These are phyloP conservation scores for Drosophila ustulata DNA, from an alignment of 2,888 invertebrate genomes.

Conservation along the genomic window DNA sequence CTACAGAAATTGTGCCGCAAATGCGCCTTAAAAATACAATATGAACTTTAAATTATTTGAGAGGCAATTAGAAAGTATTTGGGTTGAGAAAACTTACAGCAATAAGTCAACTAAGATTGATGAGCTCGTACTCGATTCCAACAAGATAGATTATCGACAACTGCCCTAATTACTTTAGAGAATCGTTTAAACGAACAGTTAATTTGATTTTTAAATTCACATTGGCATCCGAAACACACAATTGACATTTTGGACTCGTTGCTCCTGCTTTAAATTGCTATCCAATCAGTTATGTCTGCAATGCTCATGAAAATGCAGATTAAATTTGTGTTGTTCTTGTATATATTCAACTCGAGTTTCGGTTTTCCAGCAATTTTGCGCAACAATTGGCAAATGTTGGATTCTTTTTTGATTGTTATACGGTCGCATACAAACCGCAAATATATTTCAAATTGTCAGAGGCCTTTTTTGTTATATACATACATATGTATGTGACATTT, in stretches of 20 bases:
- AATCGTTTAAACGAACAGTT: not conserved
- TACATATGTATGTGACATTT: constrained; percentile 23
- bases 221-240: not conserved
- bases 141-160: not conserved
- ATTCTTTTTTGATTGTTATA: constrained; percentile 9
- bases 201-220: not conserved
- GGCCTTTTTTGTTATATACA: constrained; percentile 33
- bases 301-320: constrained; percentile 63
- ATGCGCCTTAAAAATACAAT: not conserved
- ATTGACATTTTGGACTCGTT: not conserved
- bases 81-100: not conserved
- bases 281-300: constrained; percentile 7
- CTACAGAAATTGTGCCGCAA: not conserved
- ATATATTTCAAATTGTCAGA: constrained; percentile 47
- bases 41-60: not conserved
- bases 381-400: constrained; percentile 56
- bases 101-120: not conserved
- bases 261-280: constrained; percentile 8
- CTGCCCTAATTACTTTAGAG: not conserved
- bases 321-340: constrained; percentile 35
- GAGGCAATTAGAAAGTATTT: not conserved
- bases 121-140: not conserved
- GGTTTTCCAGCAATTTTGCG: constrained; percentile 40
- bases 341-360: constrained; percentile 43
- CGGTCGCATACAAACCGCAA: not conserved